A percentile compares a stretch with the other conserved stretches of the same genome.
Conservation (phyloP, 2,113 vertebrate genomes). For the Bambusicola thoracicus region DNA sequence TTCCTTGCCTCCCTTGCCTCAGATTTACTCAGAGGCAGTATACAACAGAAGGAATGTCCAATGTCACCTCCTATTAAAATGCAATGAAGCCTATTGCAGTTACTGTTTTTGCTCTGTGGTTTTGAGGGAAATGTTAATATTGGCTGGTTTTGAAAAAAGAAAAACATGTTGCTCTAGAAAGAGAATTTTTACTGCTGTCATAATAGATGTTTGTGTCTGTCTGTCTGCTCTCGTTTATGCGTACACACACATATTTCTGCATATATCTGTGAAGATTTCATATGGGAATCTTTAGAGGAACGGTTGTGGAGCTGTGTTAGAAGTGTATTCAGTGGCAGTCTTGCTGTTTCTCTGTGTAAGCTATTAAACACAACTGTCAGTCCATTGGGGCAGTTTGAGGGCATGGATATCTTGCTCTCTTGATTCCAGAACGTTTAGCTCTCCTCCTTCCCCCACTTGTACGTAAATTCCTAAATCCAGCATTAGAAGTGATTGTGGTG, state of each 20-base stretch:
- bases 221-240: neutral
- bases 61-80: slow-evolving; percentile 41
- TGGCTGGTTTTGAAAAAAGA: neutral
- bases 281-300: neutral
- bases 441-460: neutral
- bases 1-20: slow-evolving; percentile 12
- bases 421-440: neutral
- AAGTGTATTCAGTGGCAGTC: neutral
- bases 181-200: neutral
- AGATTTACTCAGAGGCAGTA: slow-evolving; percentile 34
- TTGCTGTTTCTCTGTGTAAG: neutral
- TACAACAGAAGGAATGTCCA: slow-evolving; percentile 9
- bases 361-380: neutral
- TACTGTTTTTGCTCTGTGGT: neutral
- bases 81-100: neutral
- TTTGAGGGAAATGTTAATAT: neutral
- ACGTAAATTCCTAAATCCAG: neutral
- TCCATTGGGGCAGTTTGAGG: neutral
- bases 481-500: fast-evolving
- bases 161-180: neutral
- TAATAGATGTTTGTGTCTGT: neutral
- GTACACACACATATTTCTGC: neutral
- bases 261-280: neutral
- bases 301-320: neutral
- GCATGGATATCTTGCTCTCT: neutral